phyloP scores from a whole-genome alignment of 1,140 invertebrate genomes.

The Trichoplusia ni region DNA sequence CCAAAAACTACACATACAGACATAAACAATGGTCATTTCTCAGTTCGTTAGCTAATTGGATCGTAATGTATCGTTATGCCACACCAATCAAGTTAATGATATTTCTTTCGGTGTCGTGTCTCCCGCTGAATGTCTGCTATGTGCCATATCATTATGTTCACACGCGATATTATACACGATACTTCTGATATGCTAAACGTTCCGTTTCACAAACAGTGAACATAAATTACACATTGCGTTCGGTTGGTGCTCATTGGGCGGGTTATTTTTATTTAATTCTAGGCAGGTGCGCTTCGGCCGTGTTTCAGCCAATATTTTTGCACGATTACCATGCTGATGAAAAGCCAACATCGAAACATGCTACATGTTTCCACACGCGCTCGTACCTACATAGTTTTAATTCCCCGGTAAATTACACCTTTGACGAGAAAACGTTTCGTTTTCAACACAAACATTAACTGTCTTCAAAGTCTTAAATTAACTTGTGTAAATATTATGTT shows the following conservation, averaged over 20 bases:
- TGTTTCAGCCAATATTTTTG: slow-evolving; percentile 73
- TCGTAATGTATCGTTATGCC: slow-evolving; percentile 46
- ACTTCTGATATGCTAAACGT: slow-evolving; percentile 52
- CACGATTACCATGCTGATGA: slow-evolving; percentile 79
- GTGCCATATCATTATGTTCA: slow-evolving; percentile 18
- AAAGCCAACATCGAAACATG: slow-evolving; percentile 73
- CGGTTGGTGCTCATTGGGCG: slow-evolving; percentile 53
- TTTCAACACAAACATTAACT: slow-evolving; percentile 31
- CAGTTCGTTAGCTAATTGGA: slow-evolving; percentile 66
- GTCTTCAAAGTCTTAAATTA: slow-evolving; percentile 23
- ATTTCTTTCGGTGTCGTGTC: slow-evolving; percentile 23
- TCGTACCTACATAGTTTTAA: slow-evolving; percentile 48
- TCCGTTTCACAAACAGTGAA: slow-evolving; percentile 56
- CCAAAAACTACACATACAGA: slow-evolving; percentile 50
- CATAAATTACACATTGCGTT: slow-evolving; percentile 59
- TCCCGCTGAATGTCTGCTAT: background rate
- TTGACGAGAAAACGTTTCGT: slow-evolving; percentile 27
- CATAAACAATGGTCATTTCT: slow-evolving; percentile 60
- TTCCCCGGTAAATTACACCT: slow-evolving; percentile 46
- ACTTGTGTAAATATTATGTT: slow-evolving; percentile 14
- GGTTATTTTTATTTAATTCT: slow-evolving; percentile 80
- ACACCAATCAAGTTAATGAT: slow-evolving; percentile 40
- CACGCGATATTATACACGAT: slow-evolving; percentile 1
- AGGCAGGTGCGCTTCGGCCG: slow-evolving; percentile 64
- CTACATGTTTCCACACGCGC: slow-evolving; percentile 46